Evolutionary conservation across 2,888 invertebrate species (phyloP), one percentile per base, ranked within the genome.

Genomic region (Mythimna impura): DNA sequence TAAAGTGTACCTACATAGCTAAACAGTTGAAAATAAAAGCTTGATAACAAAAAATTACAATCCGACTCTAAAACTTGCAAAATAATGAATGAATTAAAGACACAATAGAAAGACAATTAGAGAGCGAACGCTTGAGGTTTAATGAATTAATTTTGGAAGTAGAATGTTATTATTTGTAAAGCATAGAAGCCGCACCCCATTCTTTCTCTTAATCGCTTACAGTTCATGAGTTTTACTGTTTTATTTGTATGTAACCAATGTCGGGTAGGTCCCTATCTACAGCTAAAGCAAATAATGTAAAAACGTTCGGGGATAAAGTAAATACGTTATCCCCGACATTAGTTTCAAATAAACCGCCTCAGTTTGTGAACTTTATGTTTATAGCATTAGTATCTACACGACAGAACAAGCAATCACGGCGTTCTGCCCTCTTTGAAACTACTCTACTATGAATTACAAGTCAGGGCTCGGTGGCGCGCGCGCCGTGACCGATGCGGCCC

Each of bases 381-480:
- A 73, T 66, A 22, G 58, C 36, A 55, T 66, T 17, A 30, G 66
- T 47, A n/a, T 36, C 3, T 60, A 50, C 69, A 58, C 79, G 80
- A 82, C 81, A 85, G 87, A 88, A 72, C 83, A 85, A 85, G 85
- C 84, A 88, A 86, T 86, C 85, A 86, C 76, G 84, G 68, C 81
- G 84, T 88, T 87, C 85, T 85, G 89, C 90, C 89, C 90, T 89
- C 85, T 89, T 86, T 81, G 85, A 66, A 87, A 75, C 84, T 79
- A 89, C 78, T 89, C 87, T 87, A 86, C 83, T 89, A 89, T 90
- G 89, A 91, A 87, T 89, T 88, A 88, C 89, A 88, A 88, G 87
- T 90, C 88, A 89, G 88, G 86, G 87, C 43, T 78, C 85, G 85
- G 77, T 87, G 89, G 86, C 85, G 86, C 88, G 86, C 85, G 88